Percentiles rank a stretch among this genome's conserved stretches.
Evolutionary conservation across 1,140 invertebrate genomes (phyloP).

Genomic region (Mactra quadrangularis): DNA sequence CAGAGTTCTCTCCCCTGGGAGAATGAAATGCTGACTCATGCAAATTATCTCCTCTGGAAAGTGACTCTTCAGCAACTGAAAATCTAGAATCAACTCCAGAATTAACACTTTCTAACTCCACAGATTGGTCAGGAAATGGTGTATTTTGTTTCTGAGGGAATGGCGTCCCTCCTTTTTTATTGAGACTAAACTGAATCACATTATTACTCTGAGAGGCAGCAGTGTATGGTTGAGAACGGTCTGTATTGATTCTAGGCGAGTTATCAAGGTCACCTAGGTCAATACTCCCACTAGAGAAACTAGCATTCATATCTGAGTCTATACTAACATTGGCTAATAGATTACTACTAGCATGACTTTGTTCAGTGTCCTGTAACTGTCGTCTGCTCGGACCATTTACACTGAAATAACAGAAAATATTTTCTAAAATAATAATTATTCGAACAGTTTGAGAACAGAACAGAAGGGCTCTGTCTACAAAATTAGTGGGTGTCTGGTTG

Average conservation of each 20-base stretch:
- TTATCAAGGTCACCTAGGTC: constrained; percentile 70
- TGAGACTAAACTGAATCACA: constrained; percentile 45
- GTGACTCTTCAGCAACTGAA: constrained; percentile 8
- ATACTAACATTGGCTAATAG: constrained; percentile 80
- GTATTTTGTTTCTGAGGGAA: constrained; percentile 65
- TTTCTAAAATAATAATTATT: too few relatives aligned
- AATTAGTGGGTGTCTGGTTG: too few relatives aligned
- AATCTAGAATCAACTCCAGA: constrained; percentile 63
- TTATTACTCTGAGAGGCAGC: constrained; percentile 12
- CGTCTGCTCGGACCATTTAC: too few relatives aligned
- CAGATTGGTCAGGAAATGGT: constrained; percentile 68
- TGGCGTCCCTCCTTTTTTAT: constrained; percentile 39
- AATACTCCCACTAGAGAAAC: constrained; percentile 70
- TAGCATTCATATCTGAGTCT: constrained; percentile 75
- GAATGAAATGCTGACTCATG: constrained; percentile 22
- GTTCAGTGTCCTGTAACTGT: background rate
- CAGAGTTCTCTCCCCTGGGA: background rate
- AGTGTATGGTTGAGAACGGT: constrained; percentile 11
- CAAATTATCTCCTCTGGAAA: constrained; percentile 5
- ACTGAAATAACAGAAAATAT: too few relatives aligned
- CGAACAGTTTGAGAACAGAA: too few relatives aligned
- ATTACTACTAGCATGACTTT: constrained; percentile 39
- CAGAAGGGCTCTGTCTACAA: too few relatives aligned
- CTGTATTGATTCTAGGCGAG: constrained; percentile 52
- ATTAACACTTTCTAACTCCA: constrained; percentile 76